Evolutionary conservation across 1,140 invertebrate species (phyloP), one percentile per base, ranked within the genome.

Genomic region (Papilio aristodemus): DNA sequence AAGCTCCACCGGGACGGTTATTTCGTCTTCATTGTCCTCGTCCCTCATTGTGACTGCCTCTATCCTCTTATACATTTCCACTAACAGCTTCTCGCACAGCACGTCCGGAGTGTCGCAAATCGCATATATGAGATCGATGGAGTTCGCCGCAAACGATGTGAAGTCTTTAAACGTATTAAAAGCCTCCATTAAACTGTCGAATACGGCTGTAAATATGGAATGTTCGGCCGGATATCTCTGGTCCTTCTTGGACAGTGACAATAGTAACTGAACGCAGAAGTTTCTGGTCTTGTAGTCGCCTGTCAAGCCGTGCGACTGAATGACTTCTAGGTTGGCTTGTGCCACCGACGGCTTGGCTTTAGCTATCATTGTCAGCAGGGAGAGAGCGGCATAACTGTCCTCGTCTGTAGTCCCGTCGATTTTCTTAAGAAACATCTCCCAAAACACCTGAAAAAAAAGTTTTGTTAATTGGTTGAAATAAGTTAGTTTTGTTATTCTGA

Each of bases 341-440:
- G 91, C 91, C n/a, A 94, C 91, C 0, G 92, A 91, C 0, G 93
- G 87, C 66, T 94, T 93, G 0, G 92, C 91, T 75, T 93, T 92
- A 0, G 86, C 83, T 62, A 92, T 93, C 95, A 97, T 96, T 14
- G 95, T 94, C 0, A 97, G 90, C 0, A 98, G 81, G 22, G 95
- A 91, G 5, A 97, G 86, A 1, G 96, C 95, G 13, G 94, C 92
- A 54, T 94, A 93, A 66, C 95, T 95, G 59, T 97, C 94, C 75
- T 93, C 91, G 3, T 92, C 83, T 0, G 94, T 94, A 0, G 94
- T 95, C 13, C 94, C 93, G 19, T 95, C 92, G n/a, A 95, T 93
- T 79, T 96, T 96, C 75, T 95, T 93, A 0, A 95, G 93, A 82
- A 96, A 97, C 68, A 94, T 94, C 86, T 97, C 96, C 95, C 96